These are phyloP conservation scores for Druceiella hillmani DNA, from an alignment of 2,888 invertebrate species.

Conservation along the genomic window DNA sequence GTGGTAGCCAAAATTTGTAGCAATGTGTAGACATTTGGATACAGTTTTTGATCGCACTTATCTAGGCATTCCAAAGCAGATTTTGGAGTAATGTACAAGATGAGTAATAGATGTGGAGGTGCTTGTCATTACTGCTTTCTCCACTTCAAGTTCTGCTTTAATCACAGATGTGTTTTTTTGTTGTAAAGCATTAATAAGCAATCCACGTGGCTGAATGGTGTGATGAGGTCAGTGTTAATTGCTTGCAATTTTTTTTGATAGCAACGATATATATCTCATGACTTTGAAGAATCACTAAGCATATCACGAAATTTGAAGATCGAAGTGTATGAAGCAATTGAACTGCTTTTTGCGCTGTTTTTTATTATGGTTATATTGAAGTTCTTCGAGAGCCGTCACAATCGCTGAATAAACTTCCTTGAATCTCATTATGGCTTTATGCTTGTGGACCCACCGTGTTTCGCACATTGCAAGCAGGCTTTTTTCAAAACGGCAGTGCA, in stretches of 20 bases:
- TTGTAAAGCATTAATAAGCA: conserved; percentile 9
- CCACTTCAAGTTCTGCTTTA: too few relatives aligned
- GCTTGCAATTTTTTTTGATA: too few relatives aligned
- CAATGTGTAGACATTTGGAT: too few relatives aligned
- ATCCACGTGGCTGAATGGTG: conserved; percentile 9
- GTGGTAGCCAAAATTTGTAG: too few relatives aligned
- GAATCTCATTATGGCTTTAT: too few relatives aligned
- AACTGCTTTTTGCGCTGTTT: conserved; percentile 14
- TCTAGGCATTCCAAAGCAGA: too few relatives aligned
- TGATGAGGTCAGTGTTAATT: conserved; percentile 10
- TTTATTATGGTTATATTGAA: conserved; percentile 10
- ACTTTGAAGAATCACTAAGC: too few relatives aligned
- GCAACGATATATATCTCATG: conserved; percentile 12
- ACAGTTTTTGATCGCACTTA: too few relatives aligned
- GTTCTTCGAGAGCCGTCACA: conserved; percentile 13
- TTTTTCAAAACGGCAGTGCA: conserved; percentile 13
- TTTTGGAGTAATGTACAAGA: too few relatives aligned
- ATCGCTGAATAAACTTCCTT: conserved; percentile 10
- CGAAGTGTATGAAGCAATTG: conserved; percentile 13
- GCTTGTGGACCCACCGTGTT: conserved; percentile 15
- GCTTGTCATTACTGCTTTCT: too few relatives aligned
- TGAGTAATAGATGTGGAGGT: too few relatives aligned
- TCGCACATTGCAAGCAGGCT: conserved; percentile 14
- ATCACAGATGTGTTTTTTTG: too few relatives aligned
- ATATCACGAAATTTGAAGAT: conserved; percentile 10